Base-by-base conservation (phyloP, 2,888 invertebrate genomes). In the Clitarchus hookeri region DNA sequence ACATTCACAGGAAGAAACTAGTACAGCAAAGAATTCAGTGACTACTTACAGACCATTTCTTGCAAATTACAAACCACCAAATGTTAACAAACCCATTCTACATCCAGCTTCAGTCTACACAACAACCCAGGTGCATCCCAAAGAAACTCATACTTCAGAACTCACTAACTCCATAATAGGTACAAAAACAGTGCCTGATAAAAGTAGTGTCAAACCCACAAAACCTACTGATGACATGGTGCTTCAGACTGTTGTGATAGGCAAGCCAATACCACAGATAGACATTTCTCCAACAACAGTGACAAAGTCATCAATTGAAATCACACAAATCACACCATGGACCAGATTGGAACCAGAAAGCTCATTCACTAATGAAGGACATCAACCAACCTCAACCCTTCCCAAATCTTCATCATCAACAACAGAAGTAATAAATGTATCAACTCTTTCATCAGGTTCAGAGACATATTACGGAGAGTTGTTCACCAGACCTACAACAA, bases 401-500 rank as follows among this genome's bases (percentile, higher is more conserved):
- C 90, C 91, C 85, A n/a, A 19, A 23, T 23, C 19, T 16, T 23
- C 65, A 65, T 65, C 65, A 65, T 65, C 65, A 19, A 65, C 65
- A 65, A 65, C 65, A n/a, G 23, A 65, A 23, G n/a, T 65, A 23
- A 65, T 65, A 65, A 65, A n/a, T 65, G 88, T 90, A 8, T 27
- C 16, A 4, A 86, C 53, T 23, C 27, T 84, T 25, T 83, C 48
- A 83, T 84, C 86, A 44, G 86, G 77, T 36, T 86, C 77, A 83
- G 87, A 87, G 84, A 86, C 89, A 26, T 89, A 89, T 16, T 89
- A 88, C 87, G 89, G 88, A 79, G 89, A 89, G 85, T 87, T 89
- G 53, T 89, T 87, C 86, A 88, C 89, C 65, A 88, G 88, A 87
- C 87, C 88, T 27, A 13, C 82, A n/a, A 78, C 88, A 84, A 87